Conservation (phyloP, 1,140 invertebrate genomes). For the Eciton burchellii region DNA sequence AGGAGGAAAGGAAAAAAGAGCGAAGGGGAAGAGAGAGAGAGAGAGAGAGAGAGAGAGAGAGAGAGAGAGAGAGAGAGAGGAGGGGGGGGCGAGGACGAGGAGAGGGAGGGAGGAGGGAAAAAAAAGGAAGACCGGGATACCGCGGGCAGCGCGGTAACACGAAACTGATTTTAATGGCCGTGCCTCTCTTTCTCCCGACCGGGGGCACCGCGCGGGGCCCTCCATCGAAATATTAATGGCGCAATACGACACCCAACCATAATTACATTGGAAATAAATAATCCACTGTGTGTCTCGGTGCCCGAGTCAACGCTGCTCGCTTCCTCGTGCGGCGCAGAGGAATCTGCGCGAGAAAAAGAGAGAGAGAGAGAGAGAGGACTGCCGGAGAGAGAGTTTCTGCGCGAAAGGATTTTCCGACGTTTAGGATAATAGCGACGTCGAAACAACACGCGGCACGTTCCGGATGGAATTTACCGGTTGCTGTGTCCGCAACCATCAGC, state of each 20-base stretch:
- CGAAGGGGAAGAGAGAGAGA: slow-evolving; percentile 65
- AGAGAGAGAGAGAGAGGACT: too few species aligned
- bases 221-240: slow-evolving; percentile 78
- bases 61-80: slow-evolving; percentile 65
- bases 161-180: slow-evolving; percentile 83
- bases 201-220: slow-evolving; percentile 44
- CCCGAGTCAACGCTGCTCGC: slow-evolving; percentile 41
- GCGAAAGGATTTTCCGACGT: too few species aligned
- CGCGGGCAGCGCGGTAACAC: slow-evolving; percentile 74
- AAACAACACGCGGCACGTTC: too few species aligned
- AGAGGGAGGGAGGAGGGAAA: slow-evolving; percentile 57
- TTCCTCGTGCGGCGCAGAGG: slow-evolving; percentile 5
- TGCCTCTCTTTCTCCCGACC: slow-evolving; percentile 53
- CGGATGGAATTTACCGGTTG: too few species aligned
- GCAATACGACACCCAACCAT: slow-evolving; percentile 74
- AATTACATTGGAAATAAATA: slow-evolving; percentile 73
- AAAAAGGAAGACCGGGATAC: slow-evolving; percentile 62
- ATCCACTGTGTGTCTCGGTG: slow-evolving; percentile 54
- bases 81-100: slow-evolving; percentile 64
- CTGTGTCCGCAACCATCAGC: too few species aligned
- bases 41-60: slow-evolving; percentile 65
- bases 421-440: too few species aligned
- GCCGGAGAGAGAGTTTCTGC: neutral
- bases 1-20: slow-evolving; percentile 67
- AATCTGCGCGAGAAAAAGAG: neutral